Conservation (phyloP, 2,888 invertebrate genomes). For the Rhopalosiphum nymphaeae region DNA sequence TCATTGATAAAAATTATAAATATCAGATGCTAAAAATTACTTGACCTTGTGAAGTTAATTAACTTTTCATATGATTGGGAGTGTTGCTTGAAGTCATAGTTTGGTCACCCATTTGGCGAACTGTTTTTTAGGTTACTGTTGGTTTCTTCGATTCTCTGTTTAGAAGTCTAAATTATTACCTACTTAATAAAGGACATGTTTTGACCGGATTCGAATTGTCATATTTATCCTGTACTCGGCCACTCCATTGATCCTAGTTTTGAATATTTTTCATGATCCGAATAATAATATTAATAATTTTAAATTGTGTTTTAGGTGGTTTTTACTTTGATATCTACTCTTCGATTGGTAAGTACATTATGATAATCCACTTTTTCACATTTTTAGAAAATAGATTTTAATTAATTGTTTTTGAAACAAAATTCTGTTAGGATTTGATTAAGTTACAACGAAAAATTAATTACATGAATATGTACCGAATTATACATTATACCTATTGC, state of each 20-base stretch:
- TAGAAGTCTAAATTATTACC: background rate
- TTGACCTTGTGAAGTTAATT: background rate
- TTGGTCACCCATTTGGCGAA: background rate
- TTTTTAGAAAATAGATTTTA: background rate
- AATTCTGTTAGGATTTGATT: background rate
- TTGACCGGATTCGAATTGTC: background rate
- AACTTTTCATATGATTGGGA: background rate
- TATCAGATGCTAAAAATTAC: too few species aligned
- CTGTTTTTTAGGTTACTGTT: background rate
- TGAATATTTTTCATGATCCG: background rate
- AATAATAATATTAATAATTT: constrained; percentile 21
- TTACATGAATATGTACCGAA: background rate
- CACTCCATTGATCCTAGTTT: background rate
- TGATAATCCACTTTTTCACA: background rate
- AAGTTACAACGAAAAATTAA: background rate
- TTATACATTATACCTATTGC: background rate
- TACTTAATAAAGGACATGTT: background rate
- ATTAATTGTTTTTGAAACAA: background rate
- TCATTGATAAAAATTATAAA: too few species aligned
- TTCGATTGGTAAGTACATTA: constrained; percentile 45
- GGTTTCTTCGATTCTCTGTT: background rate
- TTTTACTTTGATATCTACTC: constrained; percentile 46
- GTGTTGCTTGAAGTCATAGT: too few species aligned
- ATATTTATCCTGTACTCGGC: background rate
- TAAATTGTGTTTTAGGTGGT: constrained; percentile 51